Percentiles rank a stretch among this genome's conserved stretches.
phyloP scores from a whole-genome alignment of 1,140 invertebrate species.

The Coptotermes formosanus region DNA sequence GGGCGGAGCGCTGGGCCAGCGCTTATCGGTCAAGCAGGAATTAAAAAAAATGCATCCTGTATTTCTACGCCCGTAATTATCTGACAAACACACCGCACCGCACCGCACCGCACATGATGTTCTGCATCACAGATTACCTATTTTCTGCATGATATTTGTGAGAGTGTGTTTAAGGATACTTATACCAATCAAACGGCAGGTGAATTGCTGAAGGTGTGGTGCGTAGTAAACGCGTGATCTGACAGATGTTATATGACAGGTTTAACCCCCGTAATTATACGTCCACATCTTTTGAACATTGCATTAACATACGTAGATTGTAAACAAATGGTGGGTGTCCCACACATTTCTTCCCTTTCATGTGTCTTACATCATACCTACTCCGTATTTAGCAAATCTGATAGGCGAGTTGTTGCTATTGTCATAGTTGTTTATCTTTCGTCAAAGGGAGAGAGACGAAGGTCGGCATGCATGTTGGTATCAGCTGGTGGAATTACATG shows the following conservation, averaged over 20 bases:
- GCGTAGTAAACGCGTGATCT: background rate
- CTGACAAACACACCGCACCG: no score
- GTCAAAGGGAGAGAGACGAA: background rate
- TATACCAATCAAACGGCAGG: no score
- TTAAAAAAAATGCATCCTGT: no score
- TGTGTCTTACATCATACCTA: background rate
- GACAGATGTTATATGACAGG: background rate
- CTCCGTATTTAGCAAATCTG: background rate
- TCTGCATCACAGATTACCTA: no score
- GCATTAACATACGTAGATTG: background rate
- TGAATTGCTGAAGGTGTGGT: background rate
- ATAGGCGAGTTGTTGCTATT: background rate
- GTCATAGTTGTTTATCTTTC: background rate
- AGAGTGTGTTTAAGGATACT: no score
- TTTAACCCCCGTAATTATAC: background rate
- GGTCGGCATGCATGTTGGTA: background rate
- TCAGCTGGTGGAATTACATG: background rate
- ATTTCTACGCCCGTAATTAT: no score
- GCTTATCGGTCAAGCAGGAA: no score
- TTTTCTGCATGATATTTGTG: no score
- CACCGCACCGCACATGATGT: no score
- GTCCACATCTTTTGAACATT: background rate
- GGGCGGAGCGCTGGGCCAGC: no score
- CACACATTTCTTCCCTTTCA: background rate
- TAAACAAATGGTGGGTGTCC: background rate